Evolutionary conservation across 2,113 vertebrate genomes (phyloP), one percentile per base, ranked within the genome.

Genomic region (Paradisaea rubra): DNA sequence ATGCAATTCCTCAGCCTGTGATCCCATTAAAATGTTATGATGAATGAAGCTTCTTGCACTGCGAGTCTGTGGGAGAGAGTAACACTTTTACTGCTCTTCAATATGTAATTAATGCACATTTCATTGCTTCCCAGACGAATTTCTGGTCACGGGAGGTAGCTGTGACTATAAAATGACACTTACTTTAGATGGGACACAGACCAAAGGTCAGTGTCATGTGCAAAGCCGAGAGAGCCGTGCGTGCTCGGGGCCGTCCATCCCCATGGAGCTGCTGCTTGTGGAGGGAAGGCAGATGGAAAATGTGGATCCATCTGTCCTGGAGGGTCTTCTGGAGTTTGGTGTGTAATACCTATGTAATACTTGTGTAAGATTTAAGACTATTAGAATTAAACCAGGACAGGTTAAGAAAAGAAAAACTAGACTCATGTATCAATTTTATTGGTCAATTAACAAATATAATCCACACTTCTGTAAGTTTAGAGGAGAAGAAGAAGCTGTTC

Each of bases 81-180:
- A 71, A 56, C n/a, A 35, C 56, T 71, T 86, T 33, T 56, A 35
- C 60, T 81, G 72, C 82, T 69, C 81, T 72, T 88, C 86, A 69
- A 1, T 44, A 19, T 39, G 37, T 53, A 92, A 87, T 91, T 93
- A 91, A 91, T 44, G 45, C n/a, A 74, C 41, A 1, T 94, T 88
- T 91, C 77, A 79, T 84, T 92, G 92, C 80, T 76, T 92, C 87
- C 66, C 86, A 92, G 73, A 79, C 84, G 79, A 57, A 57, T 28
- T 81, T 91, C 64, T 64, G 68, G 80, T 86, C 78, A 86, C 0
- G 0, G 80, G 44, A 90, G 57, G 37, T 33, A 53, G 64, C 49
- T 78, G 21, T 27, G 74, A 10, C 82, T 91, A 30, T 81, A 61
- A 95, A 95, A 89, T 17, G 24, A 22, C 79, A 60, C 35, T 86